A percentile compares a stretch with the other conserved stretches of the same genome.
These are phyloP conservation scores for Tyria jacobaeae DNA, from an alignment of 2,888 invertebrate species.

Conservation along the genomic window DNA sequence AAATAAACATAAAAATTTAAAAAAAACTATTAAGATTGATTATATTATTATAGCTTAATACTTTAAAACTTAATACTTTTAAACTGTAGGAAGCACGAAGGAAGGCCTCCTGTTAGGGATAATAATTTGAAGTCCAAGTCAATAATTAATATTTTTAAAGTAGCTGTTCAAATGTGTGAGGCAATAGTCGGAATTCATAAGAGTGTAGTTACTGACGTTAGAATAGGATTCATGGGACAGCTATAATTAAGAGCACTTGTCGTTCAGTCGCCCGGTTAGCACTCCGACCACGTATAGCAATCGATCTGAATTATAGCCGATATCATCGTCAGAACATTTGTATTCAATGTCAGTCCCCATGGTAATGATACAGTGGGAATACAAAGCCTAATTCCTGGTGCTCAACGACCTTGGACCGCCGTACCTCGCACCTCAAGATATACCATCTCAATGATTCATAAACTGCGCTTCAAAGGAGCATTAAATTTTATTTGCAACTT, in stretches of 20 bases:
- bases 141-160: background rate
- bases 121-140: background rate
- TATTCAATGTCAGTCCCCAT: slow-evolving; percentile 49
- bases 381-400: slow-evolving; percentile 50
- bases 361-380: slow-evolving; percentile 34
- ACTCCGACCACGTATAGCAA: slow-evolving; percentile 47
- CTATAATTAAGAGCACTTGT: slow-evolving; percentile 29
- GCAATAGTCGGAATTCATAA: slow-evolving; percentile 16
- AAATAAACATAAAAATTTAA: no score
- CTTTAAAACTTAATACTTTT: no score
- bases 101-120: background rate
- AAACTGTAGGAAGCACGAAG: background rate
- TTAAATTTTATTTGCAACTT: slow-evolving; percentile 47
- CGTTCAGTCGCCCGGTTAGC: slow-evolving; percentile 24
- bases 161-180: slow-evolving; percentile 2
- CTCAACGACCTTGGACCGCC: slow-evolving; percentile 51
- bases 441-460: slow-evolving; percentile 34
- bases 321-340: slow-evolving; percentile 46
- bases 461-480: slow-evolving; percentile 29
- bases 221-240: slow-evolving; percentile 41
- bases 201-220: slow-evolving; percentile 38
- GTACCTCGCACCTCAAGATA: slow-evolving; percentile 19
- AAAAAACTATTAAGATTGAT: no score
- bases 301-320: slow-evolving; percentile 37
- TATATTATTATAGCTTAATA: no score